Evolutionary conservation across 2,888 invertebrate genomes (phyloP).

Genomic region (Colostygia pectinataria): DNA sequence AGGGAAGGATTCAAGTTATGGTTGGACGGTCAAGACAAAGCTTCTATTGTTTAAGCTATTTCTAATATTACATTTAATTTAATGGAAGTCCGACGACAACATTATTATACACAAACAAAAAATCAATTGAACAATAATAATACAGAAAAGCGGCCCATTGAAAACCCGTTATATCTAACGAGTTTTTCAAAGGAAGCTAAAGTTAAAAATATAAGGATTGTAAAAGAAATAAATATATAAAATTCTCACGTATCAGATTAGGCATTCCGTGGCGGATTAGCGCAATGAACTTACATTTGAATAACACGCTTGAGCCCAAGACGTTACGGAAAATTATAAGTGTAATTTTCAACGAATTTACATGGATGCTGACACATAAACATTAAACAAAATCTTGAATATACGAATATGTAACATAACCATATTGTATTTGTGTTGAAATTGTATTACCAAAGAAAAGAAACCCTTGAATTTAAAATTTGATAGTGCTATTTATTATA

Average conservation of each 20-base stretch:
- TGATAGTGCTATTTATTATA: not conserved
- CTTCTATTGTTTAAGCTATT: constrained; percentile 31
- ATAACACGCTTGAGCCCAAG: constrained; percentile 30
- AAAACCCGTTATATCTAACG: constrained; percentile 12
- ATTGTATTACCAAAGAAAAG: no score
- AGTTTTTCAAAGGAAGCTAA: constrained; percentile 10
- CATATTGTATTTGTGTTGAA: no score
- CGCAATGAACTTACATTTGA: constrained; percentile 42
- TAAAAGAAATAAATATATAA: constrained; percentile 30
- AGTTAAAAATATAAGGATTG: constrained; percentile 20
- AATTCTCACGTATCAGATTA: constrained; percentile 48
- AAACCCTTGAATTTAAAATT: no score
- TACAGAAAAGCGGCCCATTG: constrained; percentile 1
- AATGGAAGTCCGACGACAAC: constrained; percentile 4
- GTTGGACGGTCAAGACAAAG: constrained; percentile 28
- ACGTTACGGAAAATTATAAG: constrained; percentile 37
- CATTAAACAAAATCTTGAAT: constrained; percentile 5
- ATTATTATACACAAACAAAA: not conserved
- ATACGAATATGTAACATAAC: no score
- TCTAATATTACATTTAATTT: constrained; percentile 25
- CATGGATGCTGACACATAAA: constrained; percentile 15
- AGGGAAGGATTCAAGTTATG: constrained; percentile 24
- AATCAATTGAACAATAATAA: not conserved
- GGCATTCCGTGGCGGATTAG: constrained; percentile 54
- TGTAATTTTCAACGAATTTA: constrained; percentile 31